A percentile compares a stretch with the other conserved stretches of the same genome.
Evolutionary conservation across 2,888 invertebrate genomes (phyloP).

Genomic region (Nebria salina): DNA sequence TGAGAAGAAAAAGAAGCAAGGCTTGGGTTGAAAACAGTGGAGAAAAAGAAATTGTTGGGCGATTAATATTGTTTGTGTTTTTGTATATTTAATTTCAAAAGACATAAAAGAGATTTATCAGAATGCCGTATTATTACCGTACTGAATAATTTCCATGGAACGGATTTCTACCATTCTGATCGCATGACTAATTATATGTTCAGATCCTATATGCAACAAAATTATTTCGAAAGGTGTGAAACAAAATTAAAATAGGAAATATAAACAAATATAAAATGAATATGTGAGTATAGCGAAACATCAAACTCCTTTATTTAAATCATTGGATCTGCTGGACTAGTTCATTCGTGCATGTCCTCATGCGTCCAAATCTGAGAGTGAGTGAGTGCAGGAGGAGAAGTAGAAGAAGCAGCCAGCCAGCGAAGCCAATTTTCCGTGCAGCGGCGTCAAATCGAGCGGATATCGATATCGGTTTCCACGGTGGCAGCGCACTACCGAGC

Average conservation of each 20-base stretch:
- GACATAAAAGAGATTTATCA: too few species aligned
- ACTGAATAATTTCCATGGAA: too few species aligned
- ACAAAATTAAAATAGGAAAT: neutral
- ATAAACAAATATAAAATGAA: neutral
- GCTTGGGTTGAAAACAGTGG: too few species aligned
- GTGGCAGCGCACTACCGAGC: slow-evolving; percentile 9
- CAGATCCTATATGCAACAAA: too few species aligned
- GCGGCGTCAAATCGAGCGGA: slow-evolving; percentile 62
- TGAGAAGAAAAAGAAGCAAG: too few species aligned
- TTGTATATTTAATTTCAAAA: too few species aligned
- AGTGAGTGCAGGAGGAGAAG: neutral
- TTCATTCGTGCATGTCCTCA: slow-evolving; percentile 1
- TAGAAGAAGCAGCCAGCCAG: neutral
- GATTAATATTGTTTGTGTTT: too few species aligned
- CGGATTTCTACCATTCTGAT: too few species aligned
- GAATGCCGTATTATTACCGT: too few species aligned
- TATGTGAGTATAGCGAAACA: neutral
- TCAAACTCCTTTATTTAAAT: slow-evolving; percentile 8
- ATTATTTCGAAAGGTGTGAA: neutral
- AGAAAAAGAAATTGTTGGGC: too few species aligned
- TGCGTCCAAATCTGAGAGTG: neutral
- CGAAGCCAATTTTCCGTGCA: slow-evolving; percentile 51
- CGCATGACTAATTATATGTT: too few species aligned
- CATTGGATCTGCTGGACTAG: neutral
- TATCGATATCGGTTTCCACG: slow-evolving; percentile 56